These are phyloP conservation scores for Pterois miles DNA, from an alignment of 2,797 vertebrate genomes.

Conservation along the genomic window DNA sequence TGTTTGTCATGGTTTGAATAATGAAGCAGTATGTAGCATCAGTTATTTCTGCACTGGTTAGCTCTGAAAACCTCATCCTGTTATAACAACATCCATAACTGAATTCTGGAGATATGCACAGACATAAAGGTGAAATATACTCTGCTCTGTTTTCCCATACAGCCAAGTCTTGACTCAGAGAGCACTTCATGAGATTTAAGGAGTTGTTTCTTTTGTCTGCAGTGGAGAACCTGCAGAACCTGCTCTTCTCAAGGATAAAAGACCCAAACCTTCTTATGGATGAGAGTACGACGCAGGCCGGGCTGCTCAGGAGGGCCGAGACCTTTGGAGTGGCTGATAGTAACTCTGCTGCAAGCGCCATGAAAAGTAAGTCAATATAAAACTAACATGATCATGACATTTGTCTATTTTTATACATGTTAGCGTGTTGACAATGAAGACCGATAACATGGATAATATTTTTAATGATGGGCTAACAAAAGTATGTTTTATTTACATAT, in stretches of 20 bases:
- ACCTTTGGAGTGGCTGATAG: conserved; percentile 79
- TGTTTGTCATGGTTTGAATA: background rate
- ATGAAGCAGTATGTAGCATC: background rate
- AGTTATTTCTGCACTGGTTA: background rate
- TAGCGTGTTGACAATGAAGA: background rate
- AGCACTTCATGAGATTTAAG: conserved; percentile 18
- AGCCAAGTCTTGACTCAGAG: background rate
- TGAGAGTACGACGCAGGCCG: conserved; percentile 37
- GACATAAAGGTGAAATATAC: background rate
- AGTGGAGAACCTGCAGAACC: conserved; percentile 89
- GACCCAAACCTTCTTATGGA: conserved; percentile 47
- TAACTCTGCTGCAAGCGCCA: conserved; percentile 1
- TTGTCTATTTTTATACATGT: background rate
- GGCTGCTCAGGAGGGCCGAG: conserved; percentile 66
- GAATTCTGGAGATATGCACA: background rate
- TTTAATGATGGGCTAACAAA: background rate
- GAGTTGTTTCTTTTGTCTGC: conserved; percentile 21
- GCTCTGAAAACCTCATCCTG: background rate
- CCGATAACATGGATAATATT: background rate
- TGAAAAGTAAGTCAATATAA: conserved; percentile 76
- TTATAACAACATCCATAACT: background rate
- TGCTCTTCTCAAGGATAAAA: conserved; percentile 77
- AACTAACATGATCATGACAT: background rate
- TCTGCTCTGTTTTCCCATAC: background rate
- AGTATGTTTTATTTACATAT: background rate